Evolutionary conservation across 1,140 invertebrate genomes (phyloP).

Genomic region (Drosophila punjabiensis): DNA sequence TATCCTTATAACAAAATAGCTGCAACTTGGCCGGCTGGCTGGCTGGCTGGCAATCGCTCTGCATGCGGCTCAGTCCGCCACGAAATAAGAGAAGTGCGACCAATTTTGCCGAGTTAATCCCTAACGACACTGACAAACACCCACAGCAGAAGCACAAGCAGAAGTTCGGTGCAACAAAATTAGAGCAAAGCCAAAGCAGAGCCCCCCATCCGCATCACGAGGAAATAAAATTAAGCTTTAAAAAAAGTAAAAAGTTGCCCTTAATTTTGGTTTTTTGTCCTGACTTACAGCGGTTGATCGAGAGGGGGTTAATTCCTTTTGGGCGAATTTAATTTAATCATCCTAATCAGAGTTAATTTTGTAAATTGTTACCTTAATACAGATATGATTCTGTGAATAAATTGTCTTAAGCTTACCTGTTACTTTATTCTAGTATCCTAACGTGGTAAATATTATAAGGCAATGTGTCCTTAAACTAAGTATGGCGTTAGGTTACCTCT

Average conservation of each 20-base stretch:
- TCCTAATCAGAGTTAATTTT: not conserved
- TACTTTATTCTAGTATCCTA: not conserved
- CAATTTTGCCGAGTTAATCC: constrained; percentile 46
- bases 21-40: constrained; percentile 27
- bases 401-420: not conserved
- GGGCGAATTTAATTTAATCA: not conserved
- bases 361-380: not conserved
- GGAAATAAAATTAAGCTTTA: constrained; percentile 40
- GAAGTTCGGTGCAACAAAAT: constrained; percentile 34
- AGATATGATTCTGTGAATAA: not conserved
- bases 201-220: not conserved
- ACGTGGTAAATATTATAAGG: too few relatives aligned
- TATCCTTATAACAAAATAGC: constrained; percentile 42
- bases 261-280: constrained; percentile 33
- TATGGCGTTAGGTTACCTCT: not conserved
- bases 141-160: constrained; percentile 1
- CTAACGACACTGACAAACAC: constrained; percentile 48
- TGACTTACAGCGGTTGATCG: not conserved
- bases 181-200: constrained; percentile 16
- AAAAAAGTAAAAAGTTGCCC: constrained; percentile 40
- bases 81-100: constrained; percentile 35
- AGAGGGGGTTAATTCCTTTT: not conserved
- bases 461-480: too few relatives aligned
- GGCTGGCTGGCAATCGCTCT: constrained; percentile 18
- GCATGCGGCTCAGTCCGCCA: constrained; percentile 28